phyloP scores from a whole-genome alignment of 1,140 invertebrate genomes.

The Acromyrmex echinatior region DNA sequence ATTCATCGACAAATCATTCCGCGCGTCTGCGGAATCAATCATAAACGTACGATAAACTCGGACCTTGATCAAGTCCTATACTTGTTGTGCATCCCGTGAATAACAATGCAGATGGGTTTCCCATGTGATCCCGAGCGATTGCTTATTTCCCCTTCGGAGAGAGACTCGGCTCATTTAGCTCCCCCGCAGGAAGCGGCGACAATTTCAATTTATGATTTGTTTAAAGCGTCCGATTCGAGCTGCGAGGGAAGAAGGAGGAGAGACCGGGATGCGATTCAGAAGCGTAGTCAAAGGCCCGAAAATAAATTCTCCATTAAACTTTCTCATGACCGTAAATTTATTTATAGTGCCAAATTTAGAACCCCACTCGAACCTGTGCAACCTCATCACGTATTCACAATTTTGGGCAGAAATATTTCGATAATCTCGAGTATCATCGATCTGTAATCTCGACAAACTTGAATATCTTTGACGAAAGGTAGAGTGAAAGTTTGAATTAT shows the following conservation, averaged over 20 bases:
- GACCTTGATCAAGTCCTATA: constrained; percentile 51
- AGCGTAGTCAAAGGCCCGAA: constrained; percentile 5
- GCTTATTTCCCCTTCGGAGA: constrained; percentile 81
- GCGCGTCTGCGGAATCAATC: neutral
- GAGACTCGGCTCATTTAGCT: constrained; percentile 73
- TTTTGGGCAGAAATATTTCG: too few species aligned
- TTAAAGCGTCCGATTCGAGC: constrained; percentile 76
- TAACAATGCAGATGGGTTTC: constrained; percentile 77
- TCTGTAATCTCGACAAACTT: too few species aligned
- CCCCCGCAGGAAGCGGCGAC: constrained; percentile 83
- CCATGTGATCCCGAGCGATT: constrained; percentile 80
- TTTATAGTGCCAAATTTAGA: too few species aligned
- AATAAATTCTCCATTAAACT: neutral
- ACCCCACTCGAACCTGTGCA: too few species aligned
- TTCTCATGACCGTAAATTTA: neutral
- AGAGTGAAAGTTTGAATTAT: neutral
- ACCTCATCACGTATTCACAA: too few species aligned
- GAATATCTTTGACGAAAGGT: too few species aligned
- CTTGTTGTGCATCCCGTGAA: constrained; percentile 63
- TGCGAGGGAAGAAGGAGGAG: constrained; percentile 33
- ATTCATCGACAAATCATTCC: constrained; percentile 32
- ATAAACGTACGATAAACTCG: constrained; percentile 43
- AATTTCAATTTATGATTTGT: constrained; percentile 86
- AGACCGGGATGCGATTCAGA: neutral
- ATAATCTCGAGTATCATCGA: too few species aligned